Evolutionary conservation across 1,140 invertebrate genomes (phyloP).

Genomic region (Trichonephila clavipes): DNA sequence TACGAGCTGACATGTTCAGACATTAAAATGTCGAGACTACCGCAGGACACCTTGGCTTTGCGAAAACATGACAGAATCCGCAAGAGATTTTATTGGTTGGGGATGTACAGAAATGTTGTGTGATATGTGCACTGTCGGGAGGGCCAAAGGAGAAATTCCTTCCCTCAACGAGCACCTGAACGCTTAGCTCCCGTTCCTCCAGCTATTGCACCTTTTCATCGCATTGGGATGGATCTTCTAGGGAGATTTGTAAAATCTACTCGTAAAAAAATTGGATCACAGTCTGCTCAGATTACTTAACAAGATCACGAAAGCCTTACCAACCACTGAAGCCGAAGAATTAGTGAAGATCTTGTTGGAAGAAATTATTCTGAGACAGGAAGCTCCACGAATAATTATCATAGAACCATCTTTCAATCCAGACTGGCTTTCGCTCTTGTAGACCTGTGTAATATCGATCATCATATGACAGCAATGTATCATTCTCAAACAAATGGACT

Average conservation of each 20-base stretch:
- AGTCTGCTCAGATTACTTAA: background rate
- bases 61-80: constrained; percentile 42
- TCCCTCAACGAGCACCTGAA: background rate
- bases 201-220: background rate
- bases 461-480: background rate
- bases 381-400: constrained; percentile 72
- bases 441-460: background rate
- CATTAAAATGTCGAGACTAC: constrained; percentile 16
- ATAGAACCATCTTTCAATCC: constrained; percentile 68
- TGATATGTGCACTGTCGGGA: background rate
- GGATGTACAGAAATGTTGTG: background rate
- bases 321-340: background rate
- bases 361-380: constrained; percentile 74
- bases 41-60: constrained; percentile 11
- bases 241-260: background rate
- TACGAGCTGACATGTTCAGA: background rate
- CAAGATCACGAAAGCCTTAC: background rate
- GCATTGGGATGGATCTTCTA: background rate
- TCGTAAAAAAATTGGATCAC: background rate
- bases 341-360: constrained; percentile 78
- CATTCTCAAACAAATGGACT: background rate
- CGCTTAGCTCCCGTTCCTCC: background rate
- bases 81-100: background rate
- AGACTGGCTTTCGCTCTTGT: background rate
- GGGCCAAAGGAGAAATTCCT: background rate